Evolutionary conservation across 1,140 invertebrate genomes (phyloP).

Genomic region (Drosophila arawakana): DNA sequence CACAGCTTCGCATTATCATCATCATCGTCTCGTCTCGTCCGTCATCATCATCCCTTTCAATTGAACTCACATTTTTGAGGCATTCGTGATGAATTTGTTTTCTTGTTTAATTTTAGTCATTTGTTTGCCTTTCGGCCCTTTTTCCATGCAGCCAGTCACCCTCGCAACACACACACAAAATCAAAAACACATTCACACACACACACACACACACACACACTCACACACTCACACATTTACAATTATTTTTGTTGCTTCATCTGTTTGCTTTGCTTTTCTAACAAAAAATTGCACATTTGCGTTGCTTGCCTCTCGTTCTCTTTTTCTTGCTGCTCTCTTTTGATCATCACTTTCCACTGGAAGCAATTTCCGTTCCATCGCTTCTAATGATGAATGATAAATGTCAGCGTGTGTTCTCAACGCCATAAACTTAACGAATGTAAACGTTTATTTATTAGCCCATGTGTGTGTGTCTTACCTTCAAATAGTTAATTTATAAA

Average conservation of each 20-base stretch:
- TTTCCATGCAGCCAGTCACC: conserved; percentile 44
- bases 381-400: neutral
- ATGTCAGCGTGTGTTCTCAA: neutral
- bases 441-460: too few relatives aligned
- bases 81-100: conserved; percentile 78
- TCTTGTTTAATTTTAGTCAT: conserved; percentile 79
- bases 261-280: conserved; percentile 11
- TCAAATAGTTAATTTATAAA: conserved; percentile 4
- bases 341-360: conserved; percentile 1
- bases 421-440: neutral
- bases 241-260: conserved; percentile 11
- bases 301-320: neutral
- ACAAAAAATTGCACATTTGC: conserved; percentile 30
- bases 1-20: conserved; percentile 41
- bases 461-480: too few relatives aligned
- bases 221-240: conserved; percentile 20
- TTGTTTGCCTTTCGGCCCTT: conserved; percentile 55
- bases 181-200: too few relatives aligned
- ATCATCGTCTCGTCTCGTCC: conserved; percentile 31
- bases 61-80: conserved; percentile 63
- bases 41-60: conserved; percentile 63
- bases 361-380: neutral
- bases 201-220: conserved; percentile 20
- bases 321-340: neutral
- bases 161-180: conserved; percentile 37